These are phyloP conservation scores for Meandrusa payeni DNA, from an alignment of 2,888 invertebrate genomes.

Conservation along the genomic window DNA sequence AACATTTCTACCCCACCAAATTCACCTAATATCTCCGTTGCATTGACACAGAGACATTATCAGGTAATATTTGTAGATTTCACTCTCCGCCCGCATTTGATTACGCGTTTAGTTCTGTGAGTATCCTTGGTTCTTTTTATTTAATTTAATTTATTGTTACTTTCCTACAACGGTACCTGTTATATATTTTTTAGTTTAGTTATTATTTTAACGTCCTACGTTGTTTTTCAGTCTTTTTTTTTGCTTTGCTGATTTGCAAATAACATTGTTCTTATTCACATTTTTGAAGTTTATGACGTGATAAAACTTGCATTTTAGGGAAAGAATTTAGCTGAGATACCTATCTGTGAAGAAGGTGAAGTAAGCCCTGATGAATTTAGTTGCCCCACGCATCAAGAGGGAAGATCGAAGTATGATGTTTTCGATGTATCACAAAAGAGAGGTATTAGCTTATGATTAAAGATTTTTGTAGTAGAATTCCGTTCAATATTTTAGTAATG, in stretches of 20 bases:
- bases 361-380: constrained; percentile 81
- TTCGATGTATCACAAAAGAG: constrained; percentile 82
- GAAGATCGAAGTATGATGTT: constrained; percentile 68
- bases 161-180: constrained; percentile 20
- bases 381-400: constrained; percentile 69
- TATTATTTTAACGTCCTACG: constrained; percentile 26
- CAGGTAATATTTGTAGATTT: constrained; percentile 69
- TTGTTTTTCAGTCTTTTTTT: constrained; percentile 17
- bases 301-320: constrained; percentile 52
- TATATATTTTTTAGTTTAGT: constrained; percentile 27
- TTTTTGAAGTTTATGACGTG: too few relatives aligned
- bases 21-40: constrained; percentile 86
- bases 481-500: too few relatives aligned
- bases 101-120: constrained; percentile 71
- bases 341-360: constrained; percentile 84
- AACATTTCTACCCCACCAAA: constrained; percentile 85
- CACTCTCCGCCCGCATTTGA: constrained; percentile 52
- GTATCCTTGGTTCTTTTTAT: constrained; percentile 65
- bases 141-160: constrained; percentile 32
- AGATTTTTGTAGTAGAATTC: neutral
- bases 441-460: constrained; percentile 46
- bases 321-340: constrained; percentile 82
- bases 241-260: constrained; percentile 26
- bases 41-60: constrained; percentile 80
- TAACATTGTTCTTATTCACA: neutral